Percentiles rank a stretch among this genome's conserved stretches.
Conservation (phyloP, 2,113 vertebrate genomes). For the Tapirus terrestris region DNA sequence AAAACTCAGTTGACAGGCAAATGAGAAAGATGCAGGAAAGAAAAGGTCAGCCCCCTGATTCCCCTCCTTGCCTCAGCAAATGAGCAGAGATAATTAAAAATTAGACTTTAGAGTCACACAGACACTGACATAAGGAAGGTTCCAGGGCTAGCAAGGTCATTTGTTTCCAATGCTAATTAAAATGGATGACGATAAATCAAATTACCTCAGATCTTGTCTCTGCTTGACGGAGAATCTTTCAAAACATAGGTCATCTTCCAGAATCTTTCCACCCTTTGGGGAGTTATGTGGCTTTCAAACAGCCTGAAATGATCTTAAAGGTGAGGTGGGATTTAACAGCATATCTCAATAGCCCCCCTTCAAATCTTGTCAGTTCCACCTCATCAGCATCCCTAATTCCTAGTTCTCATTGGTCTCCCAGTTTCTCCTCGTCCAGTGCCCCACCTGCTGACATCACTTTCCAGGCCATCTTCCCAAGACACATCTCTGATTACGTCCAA, state of each 20-base stretch:
- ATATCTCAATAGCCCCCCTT: background rate
- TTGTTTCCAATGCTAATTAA: constrained; percentile 33
- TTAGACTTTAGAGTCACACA: background rate
- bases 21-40: constrained; percentile 4
- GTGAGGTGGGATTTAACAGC: background rate
- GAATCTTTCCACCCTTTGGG: background rate
- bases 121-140: background rate
- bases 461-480: accelerated
- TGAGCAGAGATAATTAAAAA: constrained; percentile 42
- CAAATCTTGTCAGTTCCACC: background rate
- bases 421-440: background rate
- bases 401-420: background rate
- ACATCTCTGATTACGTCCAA: accelerated
- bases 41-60: constrained; percentile 21
- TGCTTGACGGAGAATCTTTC: background rate
- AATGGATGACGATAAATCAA: constrained; percentile 25
- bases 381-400: background rate
- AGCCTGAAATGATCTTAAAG: background rate
- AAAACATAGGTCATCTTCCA: background rate
- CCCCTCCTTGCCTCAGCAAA: background rate
- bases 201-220: background rate
- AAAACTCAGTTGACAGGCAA: constrained; percentile 57
- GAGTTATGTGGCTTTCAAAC: background rate
- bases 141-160: background rate
- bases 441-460: background rate